Evolutionary conservation across 2,797 vertebrate genomes (phyloP), one percentile per base, ranked within the genome.

Genomic region (Tinamus major): DNA sequence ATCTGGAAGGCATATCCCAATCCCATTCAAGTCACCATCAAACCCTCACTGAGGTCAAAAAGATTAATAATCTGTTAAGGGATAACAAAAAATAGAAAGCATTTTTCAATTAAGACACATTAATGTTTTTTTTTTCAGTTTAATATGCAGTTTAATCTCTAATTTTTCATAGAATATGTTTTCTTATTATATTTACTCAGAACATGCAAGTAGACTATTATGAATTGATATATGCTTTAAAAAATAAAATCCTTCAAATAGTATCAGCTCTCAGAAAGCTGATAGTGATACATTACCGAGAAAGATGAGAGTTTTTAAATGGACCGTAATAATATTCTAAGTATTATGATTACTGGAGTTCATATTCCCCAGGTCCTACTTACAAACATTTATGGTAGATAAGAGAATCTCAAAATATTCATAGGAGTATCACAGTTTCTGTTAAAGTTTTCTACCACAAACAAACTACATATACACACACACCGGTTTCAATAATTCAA

Each of bases 161-260:
- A 6, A 17, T 51, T 82, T 82, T 67, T 17, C n/a, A 74, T 3
- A 55, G 9, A 69, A 5, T 49, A 33, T 31, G 27, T 29, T 64
- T 10, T 64, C 27, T 48, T 20, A 59, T 19, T 53, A 24, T 4
- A 24, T 58, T 79, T 49, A 27, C 26, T 24, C 13, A 39, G 13
- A 77, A 13, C 7, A 14, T 19, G 58, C 26, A 8, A 14, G 33
- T 5, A 56, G 46, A 27, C n/a, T 1, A 0, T 29, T 62, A 24
- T 7, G 37, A 51, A 42, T 0, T 2, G 24, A 48, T 68, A 18
- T 0, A 1, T 7, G 37, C 21, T 72, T 74, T 27, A 75, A 29
- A 33, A 69, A 20, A 26, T 35, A 59, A 56, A 75, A 0, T 31
- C 9, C 17, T 55, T 75, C 27, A 48, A 2, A 6, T 5, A 48